A percentile compares a stretch with the other conserved stretches of the same genome.
Evolutionary conservation across 2,113 vertebrate genomes (phyloP).

Genomic region (Genyomyrus donnyi): DNA sequence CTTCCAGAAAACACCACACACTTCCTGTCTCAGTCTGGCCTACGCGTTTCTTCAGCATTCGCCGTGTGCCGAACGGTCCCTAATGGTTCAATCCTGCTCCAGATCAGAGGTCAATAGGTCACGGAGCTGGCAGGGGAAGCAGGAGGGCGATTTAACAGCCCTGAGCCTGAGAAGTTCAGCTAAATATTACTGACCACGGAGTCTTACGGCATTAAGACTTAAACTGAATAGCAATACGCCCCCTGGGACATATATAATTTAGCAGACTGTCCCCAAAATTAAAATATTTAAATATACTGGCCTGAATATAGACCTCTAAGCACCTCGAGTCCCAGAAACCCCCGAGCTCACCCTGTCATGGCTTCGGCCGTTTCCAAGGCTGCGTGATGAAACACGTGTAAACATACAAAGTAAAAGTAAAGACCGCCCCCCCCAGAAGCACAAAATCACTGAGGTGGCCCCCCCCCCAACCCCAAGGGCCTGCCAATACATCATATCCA

Average conservation of each 20-base stretch:
- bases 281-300: neutral
- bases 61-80: neutral
- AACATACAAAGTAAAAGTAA: neutral
- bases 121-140: neutral
- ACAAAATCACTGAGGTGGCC: neutral
- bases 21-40: neutral
- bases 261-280: neutral
- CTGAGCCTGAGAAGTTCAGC: neutral
- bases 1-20: neutral
- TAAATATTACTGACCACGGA: neutral
- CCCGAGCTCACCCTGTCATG: neutral
- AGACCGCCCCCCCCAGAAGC: neutral
- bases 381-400: neutral
- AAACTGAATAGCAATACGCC: neutral
- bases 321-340: neutral
- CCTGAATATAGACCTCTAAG: neutral
- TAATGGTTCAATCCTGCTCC: neutral
- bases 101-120: neutral
- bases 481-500: constrained; percentile 20
- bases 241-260: neutral
- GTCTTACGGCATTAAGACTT: neutral
- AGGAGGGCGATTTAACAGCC: neutral
- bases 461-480: neutral
- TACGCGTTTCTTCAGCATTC: neutral
- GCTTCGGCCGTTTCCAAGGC: neutral